Percentiles rank a stretch among this genome's conserved stretches.
These are phyloP conservation scores for Bujurquina vittata DNA, from an alignment of 2,113 vertebrate genomes.

Conservation along the genomic window DNA sequence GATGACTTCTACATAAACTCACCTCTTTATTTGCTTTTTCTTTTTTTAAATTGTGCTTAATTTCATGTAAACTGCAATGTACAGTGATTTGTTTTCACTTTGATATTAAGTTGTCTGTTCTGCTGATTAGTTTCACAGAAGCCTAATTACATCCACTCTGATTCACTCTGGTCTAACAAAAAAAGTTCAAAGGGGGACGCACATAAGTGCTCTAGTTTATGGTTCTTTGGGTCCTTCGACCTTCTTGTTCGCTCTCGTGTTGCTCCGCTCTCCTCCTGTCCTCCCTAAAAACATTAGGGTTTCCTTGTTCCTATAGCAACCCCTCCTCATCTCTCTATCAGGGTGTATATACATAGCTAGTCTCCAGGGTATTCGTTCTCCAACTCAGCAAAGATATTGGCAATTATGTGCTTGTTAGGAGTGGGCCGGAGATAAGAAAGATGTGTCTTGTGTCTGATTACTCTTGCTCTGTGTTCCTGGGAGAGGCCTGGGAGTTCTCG, in stretches of 20 bases:
- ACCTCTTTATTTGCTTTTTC: neutral
- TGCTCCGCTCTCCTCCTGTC: slow-evolving; percentile 16
- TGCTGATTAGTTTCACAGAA: slow-evolving; percentile 27
- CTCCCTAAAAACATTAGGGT: slow-evolving; percentile 60
- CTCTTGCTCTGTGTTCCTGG: slow-evolving; percentile 67
- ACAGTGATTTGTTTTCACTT: slow-evolving; percentile 14
- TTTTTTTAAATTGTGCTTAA: neutral
- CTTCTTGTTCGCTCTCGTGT: neutral
- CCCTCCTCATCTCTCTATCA: slow-evolving; percentile 66
- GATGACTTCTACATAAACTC: neutral
- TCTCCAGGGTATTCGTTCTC: slow-evolving; percentile 71
- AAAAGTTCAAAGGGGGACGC: neutral
- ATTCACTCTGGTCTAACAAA: neutral
- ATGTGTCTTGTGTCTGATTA: slow-evolving; percentile 76
- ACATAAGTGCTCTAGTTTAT: neutral
- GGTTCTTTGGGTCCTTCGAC: slow-evolving; percentile 24
- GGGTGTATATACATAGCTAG: slow-evolving; percentile 73
- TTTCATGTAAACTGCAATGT: neutral
- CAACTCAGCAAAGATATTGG: slow-evolving; percentile 78
- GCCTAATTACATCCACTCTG: slow-evolving; percentile 7
- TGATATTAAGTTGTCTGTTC: neutral
- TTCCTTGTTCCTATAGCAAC: slow-evolving; percentile 78
- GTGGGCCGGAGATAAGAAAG: slow-evolving; percentile 75
- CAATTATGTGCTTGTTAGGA: slow-evolving; percentile 83
- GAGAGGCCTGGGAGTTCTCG: slow-evolving; percentile 58